These are phyloP conservation scores for Zophobas morio DNA, from an alignment of 1,140 invertebrate species.

Conservation along the genomic window DNA sequence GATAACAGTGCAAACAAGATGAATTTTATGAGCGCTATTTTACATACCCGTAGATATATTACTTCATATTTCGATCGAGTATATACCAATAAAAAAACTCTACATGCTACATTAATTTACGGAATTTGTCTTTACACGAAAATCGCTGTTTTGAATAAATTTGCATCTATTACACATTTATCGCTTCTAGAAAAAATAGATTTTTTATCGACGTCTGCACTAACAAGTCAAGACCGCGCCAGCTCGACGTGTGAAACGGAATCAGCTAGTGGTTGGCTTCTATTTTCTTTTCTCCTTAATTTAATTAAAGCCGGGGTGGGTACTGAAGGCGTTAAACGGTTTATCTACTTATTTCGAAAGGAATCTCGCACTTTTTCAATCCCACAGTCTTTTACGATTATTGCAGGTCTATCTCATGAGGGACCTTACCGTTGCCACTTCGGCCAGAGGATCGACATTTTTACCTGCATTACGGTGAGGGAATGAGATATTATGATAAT, in stretches of 20 bases:
- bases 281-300: constrained; percentile 31
- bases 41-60: constrained; percentile 12
- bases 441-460: constrained; percentile 49
- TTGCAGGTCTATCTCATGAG: constrained; percentile 34
- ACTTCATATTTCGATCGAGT: constrained; percentile 11
- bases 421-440: constrained; percentile 19
- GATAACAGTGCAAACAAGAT: neutral
- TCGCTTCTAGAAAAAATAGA: neutral
- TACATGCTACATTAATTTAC: constrained; percentile 37
- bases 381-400: constrained; percentile 43
- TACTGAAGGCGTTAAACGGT: constrained; percentile 29
- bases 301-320: constrained; percentile 36
- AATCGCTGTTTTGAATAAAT: constrained; percentile 28
- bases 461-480: constrained; percentile 54
- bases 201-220: constrained; percentile 21
- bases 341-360: constrained; percentile 38
- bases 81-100: neutral
- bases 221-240: neutral
- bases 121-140: constrained; percentile 40
- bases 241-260: constrained; percentile 11
- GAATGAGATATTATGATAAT: constrained; percentile 61
- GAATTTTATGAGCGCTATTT: neutral
- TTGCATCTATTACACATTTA: constrained; percentile 18
- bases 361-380: constrained; percentile 47
- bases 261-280: neutral